Evolutionary conservation across 2,113 vertebrate species (phyloP).

Genomic region (Daubentonia madagascariensis): DNA sequence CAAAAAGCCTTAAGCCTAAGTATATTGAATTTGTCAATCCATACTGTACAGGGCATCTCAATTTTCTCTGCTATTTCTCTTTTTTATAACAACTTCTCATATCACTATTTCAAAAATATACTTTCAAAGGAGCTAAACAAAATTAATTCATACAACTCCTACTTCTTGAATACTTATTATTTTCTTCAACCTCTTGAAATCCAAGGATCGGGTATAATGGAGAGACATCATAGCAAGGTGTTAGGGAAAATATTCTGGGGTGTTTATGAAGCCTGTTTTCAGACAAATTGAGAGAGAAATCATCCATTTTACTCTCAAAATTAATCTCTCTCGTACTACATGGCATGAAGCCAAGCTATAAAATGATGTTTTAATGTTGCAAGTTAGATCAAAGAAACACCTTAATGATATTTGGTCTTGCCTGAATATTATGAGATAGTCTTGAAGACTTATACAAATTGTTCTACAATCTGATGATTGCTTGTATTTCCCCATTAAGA

Average conservation of each 20-base stretch:
- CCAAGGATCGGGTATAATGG: slow-evolving; percentile 1
- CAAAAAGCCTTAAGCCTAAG: slow-evolving; percentile 37
- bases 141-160: slow-evolving; percentile 66
- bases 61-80: slow-evolving; percentile 59
- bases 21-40: slow-evolving; percentile 37
- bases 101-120: background rate
- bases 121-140: slow-evolving; percentile 70
- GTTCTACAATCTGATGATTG: slow-evolving; percentile 57
- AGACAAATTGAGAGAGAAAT: slow-evolving; percentile 66
- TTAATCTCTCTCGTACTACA: slow-evolving; percentile 1
- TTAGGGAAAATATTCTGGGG: background rate
- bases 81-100: background rate
- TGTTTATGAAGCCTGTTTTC: slow-evolving; percentile 50
- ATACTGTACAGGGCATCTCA: background rate
- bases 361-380: slow-evolving; percentile 64
- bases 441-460: slow-evolving; percentile 60
- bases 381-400: slow-evolving; percentile 64
- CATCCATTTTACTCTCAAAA: slow-evolving; percentile 61
- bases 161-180: slow-evolving; percentile 70
- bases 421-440: slow-evolving; percentile 46
- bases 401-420: slow-evolving; percentile 72
- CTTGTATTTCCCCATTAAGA: slow-evolving; percentile 54
- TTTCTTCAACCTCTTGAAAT: slow-evolving; percentile 55
- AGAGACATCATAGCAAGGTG: background rate
- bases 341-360: slow-evolving; percentile 50